Evolutionary conservation across 2,113 vertebrate genomes (phyloP).

Genomic region (Microtus richardsoni): DNA sequence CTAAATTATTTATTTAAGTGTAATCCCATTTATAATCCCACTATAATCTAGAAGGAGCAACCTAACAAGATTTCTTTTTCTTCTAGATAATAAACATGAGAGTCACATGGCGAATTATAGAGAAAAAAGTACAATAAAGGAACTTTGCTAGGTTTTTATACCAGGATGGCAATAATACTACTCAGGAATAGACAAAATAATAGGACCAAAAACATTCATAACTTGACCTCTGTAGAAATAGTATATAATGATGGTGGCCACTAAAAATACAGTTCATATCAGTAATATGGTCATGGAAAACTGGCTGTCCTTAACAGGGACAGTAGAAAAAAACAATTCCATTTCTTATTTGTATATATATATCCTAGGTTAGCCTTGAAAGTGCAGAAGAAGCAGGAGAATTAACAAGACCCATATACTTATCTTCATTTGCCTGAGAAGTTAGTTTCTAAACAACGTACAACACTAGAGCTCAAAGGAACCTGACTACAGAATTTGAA

Average conservation of each 20-base stretch:
- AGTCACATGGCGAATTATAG: background rate
- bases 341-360: background rate
- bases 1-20: constrained; percentile 26
- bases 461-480: background rate
- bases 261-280: background rate
- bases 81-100: constrained; percentile 30
- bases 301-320: background rate
- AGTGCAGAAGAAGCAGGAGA: background rate
- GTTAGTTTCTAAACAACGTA: constrained; percentile 45
- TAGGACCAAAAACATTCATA: constrained; percentile 4
- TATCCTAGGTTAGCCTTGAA: background rate
- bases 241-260: background rate
- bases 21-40: background rate
- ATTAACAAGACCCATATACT: background rate
- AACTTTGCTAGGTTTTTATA: background rate
- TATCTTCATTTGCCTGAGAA: constrained; percentile 33
- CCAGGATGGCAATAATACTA: background rate
- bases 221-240: background rate
- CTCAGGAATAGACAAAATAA: background rate
- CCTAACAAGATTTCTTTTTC: background rate
- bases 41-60: background rate
- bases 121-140: background rate
- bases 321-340: background rate
- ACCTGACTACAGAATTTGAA: constrained; percentile 48
- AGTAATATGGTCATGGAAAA: constrained; percentile 16